Percentiles rank a stretch among this genome's conserved stretches.
phyloP scores from a whole-genome alignment of 2,888 invertebrate species.

The Encarsia formosa region DNA sequence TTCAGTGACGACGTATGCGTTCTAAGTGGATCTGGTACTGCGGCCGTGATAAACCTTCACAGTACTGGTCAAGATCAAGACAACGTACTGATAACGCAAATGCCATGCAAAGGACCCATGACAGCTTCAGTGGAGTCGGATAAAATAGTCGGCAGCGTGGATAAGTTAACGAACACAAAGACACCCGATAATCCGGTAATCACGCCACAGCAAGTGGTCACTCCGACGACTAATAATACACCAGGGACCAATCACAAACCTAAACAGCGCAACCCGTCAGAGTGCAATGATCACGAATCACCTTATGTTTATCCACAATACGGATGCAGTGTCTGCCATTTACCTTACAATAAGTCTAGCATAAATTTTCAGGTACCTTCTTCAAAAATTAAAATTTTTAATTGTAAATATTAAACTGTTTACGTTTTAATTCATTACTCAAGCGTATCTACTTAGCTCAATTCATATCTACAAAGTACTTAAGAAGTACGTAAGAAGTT shows the following conservation, averaged over 20 bases:
- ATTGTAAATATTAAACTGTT: too few species aligned
- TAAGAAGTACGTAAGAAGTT: too few species aligned
- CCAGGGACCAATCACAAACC: slow-evolving; percentile 29
- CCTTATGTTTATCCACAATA: slow-evolving; percentile 46
- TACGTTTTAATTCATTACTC: too few species aligned
- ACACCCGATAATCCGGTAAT: not conserved
- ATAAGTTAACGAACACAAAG: not conserved
- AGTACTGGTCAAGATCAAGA: slow-evolving; percentile 50
- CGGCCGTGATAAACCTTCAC: slow-evolving; percentile 72
- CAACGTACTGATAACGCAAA: slow-evolving; percentile 32
- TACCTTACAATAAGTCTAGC: slow-evolving; percentile 65
- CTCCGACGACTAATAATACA: not conserved
- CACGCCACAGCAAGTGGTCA: not conserved
- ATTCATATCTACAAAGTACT: too few species aligned
- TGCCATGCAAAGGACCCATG: slow-evolving; percentile 46
- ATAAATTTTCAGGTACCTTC: slow-evolving; percentile 62
- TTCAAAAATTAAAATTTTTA: too few species aligned
- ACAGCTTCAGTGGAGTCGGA: slow-evolving; percentile 55
- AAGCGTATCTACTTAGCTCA: too few species aligned
- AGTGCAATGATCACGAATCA: slow-evolving; percentile 47
- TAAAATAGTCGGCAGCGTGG: not conserved
- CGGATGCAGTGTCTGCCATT: slow-evolving; percentile 66
- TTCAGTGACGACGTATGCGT: slow-evolving; percentile 91
- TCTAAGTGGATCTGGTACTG: slow-evolving; percentile 89
- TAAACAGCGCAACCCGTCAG: slow-evolving; percentile 34